A percentile compares a stretch with the other conserved stretches of the same genome.
phyloP scores from a whole-genome alignment of 1,140 invertebrate species.

The Eupristina koningsbergeri region DNA sequence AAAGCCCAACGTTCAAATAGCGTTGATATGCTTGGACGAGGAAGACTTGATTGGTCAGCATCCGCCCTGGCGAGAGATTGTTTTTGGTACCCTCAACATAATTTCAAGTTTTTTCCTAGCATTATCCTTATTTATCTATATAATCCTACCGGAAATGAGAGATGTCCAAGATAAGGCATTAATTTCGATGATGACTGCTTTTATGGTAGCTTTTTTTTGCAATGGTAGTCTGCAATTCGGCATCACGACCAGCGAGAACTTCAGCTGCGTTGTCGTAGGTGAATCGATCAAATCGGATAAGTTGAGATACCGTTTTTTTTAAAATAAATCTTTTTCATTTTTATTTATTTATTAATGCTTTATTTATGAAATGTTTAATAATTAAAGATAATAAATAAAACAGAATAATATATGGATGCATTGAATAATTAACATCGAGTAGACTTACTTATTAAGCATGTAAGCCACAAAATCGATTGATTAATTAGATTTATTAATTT shows the following conservation, averaged over 20 bases:
- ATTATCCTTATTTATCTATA: conserved; percentile 75
- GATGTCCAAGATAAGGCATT: conserved; percentile 74
- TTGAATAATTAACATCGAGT: too few species aligned
- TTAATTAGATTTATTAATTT: too few species aligned
- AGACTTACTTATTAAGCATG: too few species aligned
- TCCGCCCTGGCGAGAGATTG: conserved; percentile 58
- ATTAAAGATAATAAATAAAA: too few species aligned
- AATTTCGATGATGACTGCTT: conserved; percentile 72
- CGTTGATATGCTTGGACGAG: conserved; percentile 73
- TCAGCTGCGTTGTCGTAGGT: conserved; percentile 73
- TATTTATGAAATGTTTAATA: too few species aligned
- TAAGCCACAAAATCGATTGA: too few species aligned
- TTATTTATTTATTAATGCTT: too few species aligned
- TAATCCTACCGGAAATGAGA: conserved; percentile 74
- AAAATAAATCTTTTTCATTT: too few species aligned
- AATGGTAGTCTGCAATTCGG: conserved; percentile 14
- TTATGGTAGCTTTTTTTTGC: conserved; percentile 58
- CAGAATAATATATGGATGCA: too few species aligned
- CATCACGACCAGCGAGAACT: conserved; percentile 6
- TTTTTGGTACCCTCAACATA: conserved; percentile 71
- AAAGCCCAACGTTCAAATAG: background rate
- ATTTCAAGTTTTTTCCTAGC: conserved; percentile 77
- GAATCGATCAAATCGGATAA: conserved; percentile 39
- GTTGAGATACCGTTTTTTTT: background rate
- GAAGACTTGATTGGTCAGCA: conserved; percentile 21